Evolutionary conservation across 2,888 invertebrate genomes (phyloP).

Genomic region (Tinea pellionella): DNA sequence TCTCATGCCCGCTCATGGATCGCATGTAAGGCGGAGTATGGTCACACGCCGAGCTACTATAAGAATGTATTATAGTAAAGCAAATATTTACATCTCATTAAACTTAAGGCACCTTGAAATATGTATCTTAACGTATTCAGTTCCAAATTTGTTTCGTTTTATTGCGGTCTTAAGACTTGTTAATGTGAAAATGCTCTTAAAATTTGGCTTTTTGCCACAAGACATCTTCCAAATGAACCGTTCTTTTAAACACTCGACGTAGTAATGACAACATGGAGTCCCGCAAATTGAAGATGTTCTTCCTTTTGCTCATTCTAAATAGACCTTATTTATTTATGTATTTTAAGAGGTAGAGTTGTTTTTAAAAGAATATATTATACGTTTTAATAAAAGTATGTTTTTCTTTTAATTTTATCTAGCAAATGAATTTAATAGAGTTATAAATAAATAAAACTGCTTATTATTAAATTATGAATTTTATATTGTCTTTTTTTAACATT

Average conservation of each 20-base stretch:
- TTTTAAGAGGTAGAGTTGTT: not conserved
- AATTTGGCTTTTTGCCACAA: constrained; percentile 20
- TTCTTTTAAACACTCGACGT: constrained; percentile 10
- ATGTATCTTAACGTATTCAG: constrained; percentile 3
- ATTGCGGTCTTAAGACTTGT: constrained; percentile 19
- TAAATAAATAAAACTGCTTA: too few species aligned
- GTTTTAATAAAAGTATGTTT: too few species aligned
- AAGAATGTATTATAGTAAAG: not conserved
- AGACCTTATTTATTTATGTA: not conserved
- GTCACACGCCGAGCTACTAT: too few species aligned
- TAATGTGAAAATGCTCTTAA: constrained; percentile 23
- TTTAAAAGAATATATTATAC: too few species aligned
- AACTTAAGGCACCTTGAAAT: constrained; percentile 3
- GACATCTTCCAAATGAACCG: constrained; percentile 5
- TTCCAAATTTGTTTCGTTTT: constrained; percentile 15
- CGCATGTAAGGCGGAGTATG: too few species aligned
- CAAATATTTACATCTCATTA: not conserved
- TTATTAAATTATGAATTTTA: too few species aligned
- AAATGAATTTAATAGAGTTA: too few species aligned
- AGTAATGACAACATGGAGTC: constrained; percentile 7
- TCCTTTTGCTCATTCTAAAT: not conserved
- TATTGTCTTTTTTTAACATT: too few species aligned
- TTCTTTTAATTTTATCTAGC: too few species aligned
- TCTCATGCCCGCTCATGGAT: too few species aligned
- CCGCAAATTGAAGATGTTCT: constrained; percentile 5